phyloP scores from a whole-genome alignment of 1,140 invertebrate species.

The Hylaeus volcanicus region DNA sequence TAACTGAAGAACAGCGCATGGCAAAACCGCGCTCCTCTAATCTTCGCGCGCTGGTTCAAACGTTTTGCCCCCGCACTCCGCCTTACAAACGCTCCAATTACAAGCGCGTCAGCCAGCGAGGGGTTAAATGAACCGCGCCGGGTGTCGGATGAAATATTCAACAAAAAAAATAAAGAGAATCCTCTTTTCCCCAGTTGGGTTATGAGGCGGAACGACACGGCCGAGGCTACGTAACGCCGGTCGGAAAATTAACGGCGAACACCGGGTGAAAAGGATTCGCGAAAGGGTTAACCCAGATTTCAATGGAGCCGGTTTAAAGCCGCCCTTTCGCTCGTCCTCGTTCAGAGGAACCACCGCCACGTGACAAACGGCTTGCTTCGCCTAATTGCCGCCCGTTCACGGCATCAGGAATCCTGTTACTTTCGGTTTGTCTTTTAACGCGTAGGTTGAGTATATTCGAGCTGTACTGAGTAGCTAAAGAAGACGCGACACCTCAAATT shows the following conservation, averaged over 20 bases:
- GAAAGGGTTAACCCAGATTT: slow-evolving; percentile 62
- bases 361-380: slow-evolving; percentile 53
- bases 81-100: slow-evolving; percentile 44
- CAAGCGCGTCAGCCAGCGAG: slow-evolving; percentile 22
- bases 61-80: slow-evolving; percentile 4
- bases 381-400: slow-evolving; percentile 63
- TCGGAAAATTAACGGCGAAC: slow-evolving; percentile 49
- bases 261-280: slow-evolving; percentile 49
- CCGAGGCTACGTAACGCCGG: background rate
- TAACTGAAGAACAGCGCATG: background rate
- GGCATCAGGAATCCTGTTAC: slow-evolving; percentile 21
- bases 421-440: no score
- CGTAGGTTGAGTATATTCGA: no score
- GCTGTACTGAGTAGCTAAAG: no score
- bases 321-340: slow-evolving; percentile 47
- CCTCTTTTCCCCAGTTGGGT: background rate
- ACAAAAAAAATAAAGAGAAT: slow-evolving; percentile 4
- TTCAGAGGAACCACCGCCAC: slow-evolving; percentile 34
- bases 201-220: slow-evolving; percentile 25
- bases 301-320: slow-evolving; percentile 62
- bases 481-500: no score
- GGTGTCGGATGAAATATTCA: slow-evolving; percentile 41
- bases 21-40: slow-evolving; percentile 30
- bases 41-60: slow-evolving; percentile 20
- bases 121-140: slow-evolving; percentile 44